phyloP scores from a whole-genome alignment of 2,888 invertebrate genomes.

The Trichopoda pennipes region DNA sequence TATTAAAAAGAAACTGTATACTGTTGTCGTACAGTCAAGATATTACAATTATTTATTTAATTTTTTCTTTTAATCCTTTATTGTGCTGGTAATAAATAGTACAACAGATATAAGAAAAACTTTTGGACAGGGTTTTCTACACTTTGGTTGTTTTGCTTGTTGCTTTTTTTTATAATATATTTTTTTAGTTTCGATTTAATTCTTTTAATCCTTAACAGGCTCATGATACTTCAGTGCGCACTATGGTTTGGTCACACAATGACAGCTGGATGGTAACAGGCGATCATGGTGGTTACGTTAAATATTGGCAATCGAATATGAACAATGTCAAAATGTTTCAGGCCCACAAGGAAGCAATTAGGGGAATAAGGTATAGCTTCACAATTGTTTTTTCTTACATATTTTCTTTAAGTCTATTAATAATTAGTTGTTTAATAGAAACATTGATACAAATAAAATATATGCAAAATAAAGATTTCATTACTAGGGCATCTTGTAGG shows the following conservation, averaged over 20 bases:
- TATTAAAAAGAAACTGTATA: no score
- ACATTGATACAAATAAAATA: constrained; percentile 51
- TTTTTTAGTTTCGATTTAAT: background rate
- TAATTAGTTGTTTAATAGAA: constrained; percentile 64
- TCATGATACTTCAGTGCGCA: constrained; percentile 99
- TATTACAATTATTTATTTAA: no score
- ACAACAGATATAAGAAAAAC: no score
- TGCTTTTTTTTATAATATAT: background rate
- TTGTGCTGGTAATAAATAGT: no score
- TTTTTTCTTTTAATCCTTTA: no score
- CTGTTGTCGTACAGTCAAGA: no score
- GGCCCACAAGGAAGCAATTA: constrained; percentile 99
- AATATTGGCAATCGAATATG: constrained; percentile 99
- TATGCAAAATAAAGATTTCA: constrained; percentile 52
- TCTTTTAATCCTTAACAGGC: constrained; percentile 84
- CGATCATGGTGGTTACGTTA: constrained; percentile 98
- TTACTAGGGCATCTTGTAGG: constrained; percentile 62
- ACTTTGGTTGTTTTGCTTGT: no score
- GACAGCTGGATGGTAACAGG: constrained; percentile 99
- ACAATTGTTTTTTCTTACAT: constrained; percentile 73
- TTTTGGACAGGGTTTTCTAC: no score
- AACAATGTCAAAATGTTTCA: constrained; percentile 99
- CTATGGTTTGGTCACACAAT: constrained; percentile 99
- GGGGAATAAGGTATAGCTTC: constrained; percentile 94
- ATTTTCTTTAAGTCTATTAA: constrained; percentile 61